phyloP scores from a whole-genome alignment of 64 coral and sea anemone genomes.

The Platygyra sinensis region DNA sequence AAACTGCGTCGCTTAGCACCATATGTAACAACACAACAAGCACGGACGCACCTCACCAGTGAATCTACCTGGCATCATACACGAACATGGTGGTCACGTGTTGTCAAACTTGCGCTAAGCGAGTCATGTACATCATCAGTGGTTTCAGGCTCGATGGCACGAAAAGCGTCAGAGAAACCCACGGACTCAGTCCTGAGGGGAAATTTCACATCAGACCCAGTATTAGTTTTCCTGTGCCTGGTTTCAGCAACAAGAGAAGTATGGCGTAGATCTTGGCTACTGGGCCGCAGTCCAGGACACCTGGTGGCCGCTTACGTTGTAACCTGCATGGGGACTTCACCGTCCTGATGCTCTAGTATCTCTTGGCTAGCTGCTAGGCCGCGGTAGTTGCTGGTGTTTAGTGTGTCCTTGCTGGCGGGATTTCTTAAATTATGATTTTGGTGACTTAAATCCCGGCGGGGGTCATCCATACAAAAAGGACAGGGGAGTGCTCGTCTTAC shows the following conservation, averaged over 20 bases:
- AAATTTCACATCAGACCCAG: not conserved
- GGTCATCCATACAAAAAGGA: no score
- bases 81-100: constrained; percentile 45
- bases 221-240: constrained; percentile 8
- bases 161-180: not conserved
- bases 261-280: constrained; percentile 40
- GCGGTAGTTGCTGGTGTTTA: constrained; percentile 1
- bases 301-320: constrained; percentile 52
- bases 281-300: constrained; percentile 36
- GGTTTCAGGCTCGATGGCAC: not conserved
- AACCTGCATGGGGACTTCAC: constrained; percentile 8
- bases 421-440: constrained; percentile 31
- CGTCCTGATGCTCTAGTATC: constrained; percentile 26
- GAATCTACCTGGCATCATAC: constrained; percentile 39
- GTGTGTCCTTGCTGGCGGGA: constrained; percentile 31
- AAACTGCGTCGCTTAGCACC: constrained; percentile 27
- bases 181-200: not conserved
- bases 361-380: constrained; percentile 25
- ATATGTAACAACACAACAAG: constrained; percentile 11
- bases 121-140: not conserved
- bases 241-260: not conserved
- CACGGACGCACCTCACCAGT: not conserved
- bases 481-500: no score
- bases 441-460: not conserved
- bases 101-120: constrained; percentile 40